Base-by-base conservation (phyloP, 2,888 invertebrate species). In the Minunthozetes semirufus region DNA sequence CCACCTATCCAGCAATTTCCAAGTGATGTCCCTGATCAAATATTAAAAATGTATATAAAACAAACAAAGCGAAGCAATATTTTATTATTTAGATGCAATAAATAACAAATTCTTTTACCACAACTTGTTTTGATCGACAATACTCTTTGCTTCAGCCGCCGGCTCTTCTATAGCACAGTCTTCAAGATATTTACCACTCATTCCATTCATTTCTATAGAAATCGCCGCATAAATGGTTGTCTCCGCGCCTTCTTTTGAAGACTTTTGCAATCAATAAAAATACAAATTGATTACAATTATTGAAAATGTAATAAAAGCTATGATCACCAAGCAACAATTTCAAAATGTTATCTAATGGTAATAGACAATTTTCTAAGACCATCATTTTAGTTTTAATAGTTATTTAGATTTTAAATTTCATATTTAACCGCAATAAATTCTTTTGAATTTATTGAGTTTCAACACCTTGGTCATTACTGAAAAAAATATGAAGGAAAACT, bases 171-270 rank as follows among this genome's bases (percentile, higher is more conserved):
- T 86, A 76, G 85, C 84, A 80, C 92, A 90, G 81, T 93, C 92
- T 80, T 88, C 89, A 42, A 93, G 87, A 81, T 94, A 94, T 6
- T 87, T 84, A n/a, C 94, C 94, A 1, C 92, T 90, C 80, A 87
- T 85, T 4, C 88, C 87, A 81, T 92, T 89, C 27, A 93, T 83
- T 46, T 87, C 85, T 59, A 88, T 87, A 63, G 90, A 88, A 15
- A 94, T 86, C 80, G 91, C 90, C 9, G 92, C 87, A 83, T 88
- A 89, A 9, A 91, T 86, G 70, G 92, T 87, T 0, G 92, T 87
- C 76, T 88, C 87, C 0, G 94, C 91, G 25, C 95, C 95, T 81
- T 90, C 87, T 76, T 87, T 88, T 8, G 93, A 89, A 0, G 87
- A 89, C 88, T 90, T 82, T 29, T n/a, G 2, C 1, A 6, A 53